Conservation (phyloP, 2,113 vertebrate genomes). For the Uria lomvia region DNA sequence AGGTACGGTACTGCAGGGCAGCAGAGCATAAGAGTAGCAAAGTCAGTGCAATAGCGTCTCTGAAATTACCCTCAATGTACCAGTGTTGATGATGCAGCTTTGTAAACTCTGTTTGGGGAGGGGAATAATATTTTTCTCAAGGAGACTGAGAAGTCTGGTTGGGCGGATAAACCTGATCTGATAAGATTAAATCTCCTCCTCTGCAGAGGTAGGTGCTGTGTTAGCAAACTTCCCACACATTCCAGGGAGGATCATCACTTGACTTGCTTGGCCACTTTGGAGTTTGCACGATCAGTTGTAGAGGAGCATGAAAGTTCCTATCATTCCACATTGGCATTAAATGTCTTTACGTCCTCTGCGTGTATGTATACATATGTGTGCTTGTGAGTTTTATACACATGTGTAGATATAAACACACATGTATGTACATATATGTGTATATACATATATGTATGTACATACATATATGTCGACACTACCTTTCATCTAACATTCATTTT, state of each 20-base stretch:
- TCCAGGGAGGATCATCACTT: not conserved
- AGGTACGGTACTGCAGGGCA: not conserved
- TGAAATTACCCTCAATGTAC: not conserved
- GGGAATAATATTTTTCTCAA: not conserved
- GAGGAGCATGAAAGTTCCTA: not conserved
- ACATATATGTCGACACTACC: not conserved
- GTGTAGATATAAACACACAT: not conserved
- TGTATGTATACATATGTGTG: not conserved
- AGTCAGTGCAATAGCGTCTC: not conserved
- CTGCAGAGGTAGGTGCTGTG: not conserved
- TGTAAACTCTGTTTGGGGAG: not conserved
- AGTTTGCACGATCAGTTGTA: not conserved
- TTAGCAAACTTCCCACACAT: not conserved
- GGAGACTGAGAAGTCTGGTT: not conserved
- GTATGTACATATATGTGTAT: too few relatives aligned
- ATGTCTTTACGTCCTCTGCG: not conserved
- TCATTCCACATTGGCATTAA: not conserved
- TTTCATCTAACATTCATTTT: not conserved
- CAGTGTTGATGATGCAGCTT: not conserved
- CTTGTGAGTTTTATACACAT: not conserved
- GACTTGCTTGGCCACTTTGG: not conserved
- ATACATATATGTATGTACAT: too few relatives aligned
- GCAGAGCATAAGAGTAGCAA: not conserved
- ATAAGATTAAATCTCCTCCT: conserved; percentile 36
- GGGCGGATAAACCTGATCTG: not conserved